Conservation (phyloP, 2,888 invertebrate species). For the Melanotus villosus region DNA sequence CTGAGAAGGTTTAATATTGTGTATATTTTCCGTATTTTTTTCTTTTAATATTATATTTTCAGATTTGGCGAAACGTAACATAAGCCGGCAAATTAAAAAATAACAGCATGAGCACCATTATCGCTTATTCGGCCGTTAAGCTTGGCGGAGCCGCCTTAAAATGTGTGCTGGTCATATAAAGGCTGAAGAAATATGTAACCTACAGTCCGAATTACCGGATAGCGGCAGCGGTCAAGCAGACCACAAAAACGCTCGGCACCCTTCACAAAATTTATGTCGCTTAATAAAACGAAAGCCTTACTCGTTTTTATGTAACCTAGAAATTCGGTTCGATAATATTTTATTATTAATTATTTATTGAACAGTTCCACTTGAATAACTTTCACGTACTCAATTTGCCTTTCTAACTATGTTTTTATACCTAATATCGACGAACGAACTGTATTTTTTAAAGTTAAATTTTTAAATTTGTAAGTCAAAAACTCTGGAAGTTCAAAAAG, state of each 20-base stretch:
- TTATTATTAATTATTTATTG: constrained; percentile 27
- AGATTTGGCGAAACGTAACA: not conserved
- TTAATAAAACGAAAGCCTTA: constrained; percentile 41
- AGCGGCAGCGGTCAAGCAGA: constrained; percentile 27
- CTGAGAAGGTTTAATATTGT: too few species aligned
- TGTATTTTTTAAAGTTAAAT: too few species aligned
- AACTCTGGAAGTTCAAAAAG: too few species aligned
- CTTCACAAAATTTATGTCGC: constrained; percentile 45
- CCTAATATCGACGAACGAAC: too few species aligned
- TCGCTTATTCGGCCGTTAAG: constrained; percentile 9
- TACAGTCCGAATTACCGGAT: constrained; percentile 33
- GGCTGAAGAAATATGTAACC: constrained; percentile 38
- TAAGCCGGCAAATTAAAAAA: not conserved
- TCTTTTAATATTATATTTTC: too few species aligned
- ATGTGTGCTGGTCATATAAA: constrained; percentile 16
- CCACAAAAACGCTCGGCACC: constrained; percentile 43
- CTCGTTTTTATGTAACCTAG: constrained; percentile 37
- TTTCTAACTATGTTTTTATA: not conserved
- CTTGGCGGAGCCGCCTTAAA: constrained; percentile 5
- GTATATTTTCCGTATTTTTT: too few species aligned
- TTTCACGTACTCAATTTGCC: too few species aligned
- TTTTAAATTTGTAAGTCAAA: too few species aligned
- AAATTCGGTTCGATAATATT: constrained; percentile 30
- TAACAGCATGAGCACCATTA: not conserved
- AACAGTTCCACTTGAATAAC: not conserved